A percentile compares a stretch with the other conserved stretches of the same genome.
These are phyloP conservation scores for Trachelus stipa DNA, from an alignment of 2,888 invertebrate genomes.

Conservation along the genomic window DNA sequence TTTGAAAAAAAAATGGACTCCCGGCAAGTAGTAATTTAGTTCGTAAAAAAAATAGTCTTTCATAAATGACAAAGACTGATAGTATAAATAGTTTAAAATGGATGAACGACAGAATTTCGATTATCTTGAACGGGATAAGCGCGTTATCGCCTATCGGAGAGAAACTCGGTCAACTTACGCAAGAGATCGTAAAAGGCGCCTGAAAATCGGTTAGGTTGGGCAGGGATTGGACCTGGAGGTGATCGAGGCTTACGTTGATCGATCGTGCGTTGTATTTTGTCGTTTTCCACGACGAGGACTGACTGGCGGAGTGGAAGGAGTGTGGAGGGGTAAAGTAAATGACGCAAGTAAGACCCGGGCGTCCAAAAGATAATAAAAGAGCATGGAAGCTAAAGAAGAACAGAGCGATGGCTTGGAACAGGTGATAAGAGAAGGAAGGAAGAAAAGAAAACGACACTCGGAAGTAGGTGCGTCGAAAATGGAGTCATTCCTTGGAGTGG, in stretches of 20 bases:
- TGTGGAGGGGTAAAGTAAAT: slow-evolving; percentile 24
- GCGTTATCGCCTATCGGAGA: slow-evolving; percentile 12
- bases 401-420: background rate
- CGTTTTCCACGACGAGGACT: slow-evolving; percentile 13
- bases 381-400: slow-evolving; percentile 4
- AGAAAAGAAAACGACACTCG: background rate
- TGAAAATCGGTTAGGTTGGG: slow-evolving; percentile 33
- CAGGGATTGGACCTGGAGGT: slow-evolving; percentile 21
- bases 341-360: slow-evolving; percentile 15
- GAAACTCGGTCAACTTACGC: slow-evolving; percentile 33
- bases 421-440: background rate
- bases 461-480: slow-evolving; percentile 4
- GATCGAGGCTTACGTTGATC: slow-evolving; percentile 18
- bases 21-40: background rate
- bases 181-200: slow-evolving; percentile 32
- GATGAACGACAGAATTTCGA: background rate
- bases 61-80: background rate
- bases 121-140: background rate
- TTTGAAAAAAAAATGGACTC: background rate
- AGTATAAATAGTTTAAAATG: background rate
- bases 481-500: background rate
- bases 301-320: slow-evolving; percentile 27
- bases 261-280: slow-evolving; percentile 14
- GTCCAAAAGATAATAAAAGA: slow-evolving; percentile 6
- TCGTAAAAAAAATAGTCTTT: background rate